Evolutionary conservation across 2,888 invertebrate genomes (phyloP), one percentile per base, ranked within the genome.

Genomic region (Cepaea hortensis): DNA sequence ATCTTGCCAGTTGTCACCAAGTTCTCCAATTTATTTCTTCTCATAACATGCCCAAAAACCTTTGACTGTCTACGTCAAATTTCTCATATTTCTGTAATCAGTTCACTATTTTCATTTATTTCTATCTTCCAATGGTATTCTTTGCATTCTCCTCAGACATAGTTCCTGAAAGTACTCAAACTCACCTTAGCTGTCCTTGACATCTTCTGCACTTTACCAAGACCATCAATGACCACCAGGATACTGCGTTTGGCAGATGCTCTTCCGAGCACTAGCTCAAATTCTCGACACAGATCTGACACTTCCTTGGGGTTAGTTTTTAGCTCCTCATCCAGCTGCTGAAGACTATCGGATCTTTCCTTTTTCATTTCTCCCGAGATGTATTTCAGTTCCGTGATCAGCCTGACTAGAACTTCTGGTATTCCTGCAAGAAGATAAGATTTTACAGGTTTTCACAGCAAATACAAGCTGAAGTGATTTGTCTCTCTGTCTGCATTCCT

Each of bases 101-200:
- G 35, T 35, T 35, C 35, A 35, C 35, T 0, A 35, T 35, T 35
- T 35, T 35, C 35, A 35, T 35, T 35, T 35, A 1, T 35, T 35
- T 35, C 35, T 35, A 35, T 35, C 35, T 35, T 0, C 35, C 35
- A 35, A 35, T 1, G 35, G 35, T 35, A 35, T 35, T 35, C 35
- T 35, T 35, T 35, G 35, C 35, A 35, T 35, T 35, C 35, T 35
- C 35, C 35, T 35, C 35, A 35, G 35, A 35, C 35, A 35, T 35
- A 23, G 9, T 48, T 13, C 3, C 15, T 23, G 3, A 46, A 46
- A 15, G 46, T 48, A 15, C 23, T 6, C 75, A 15, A 84, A n/a
- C 81, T 65, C n/a, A 88, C 88, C 87, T 88, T 88, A 20, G 87
- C 62, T n/a, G 72, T 88, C 35, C 88, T 35, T 35, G 88, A 88